Percentiles rank a stretch among this genome's conserved stretches.
These are phyloP conservation scores for Dipodomys merriami DNA, from an alignment of 2,113 vertebrate genomes.

Conservation along the genomic window DNA sequence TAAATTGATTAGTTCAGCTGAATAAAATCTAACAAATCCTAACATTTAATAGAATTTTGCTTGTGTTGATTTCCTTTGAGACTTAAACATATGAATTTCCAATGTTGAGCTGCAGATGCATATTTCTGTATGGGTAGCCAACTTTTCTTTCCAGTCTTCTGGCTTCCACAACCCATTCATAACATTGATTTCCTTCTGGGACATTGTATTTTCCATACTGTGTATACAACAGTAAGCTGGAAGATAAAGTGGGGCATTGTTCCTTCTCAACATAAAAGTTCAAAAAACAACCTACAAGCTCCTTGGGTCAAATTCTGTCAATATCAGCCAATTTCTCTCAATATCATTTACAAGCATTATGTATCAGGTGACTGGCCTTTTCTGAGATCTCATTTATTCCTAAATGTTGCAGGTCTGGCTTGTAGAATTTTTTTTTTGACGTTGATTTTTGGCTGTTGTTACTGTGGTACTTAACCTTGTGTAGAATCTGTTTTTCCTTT, in stretches of 20 bases:
- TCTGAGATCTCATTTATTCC: not conserved
- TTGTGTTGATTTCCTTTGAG: not conserved
- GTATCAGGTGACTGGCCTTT: not conserved
- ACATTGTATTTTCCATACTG: not conserved
- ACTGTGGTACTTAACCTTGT: not conserved
- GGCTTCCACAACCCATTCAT: not conserved
- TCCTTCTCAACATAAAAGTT: not conserved
- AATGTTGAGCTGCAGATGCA: not conserved
- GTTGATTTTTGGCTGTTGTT: not conserved
- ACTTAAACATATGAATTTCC: not conserved
- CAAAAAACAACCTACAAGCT: not conserved
- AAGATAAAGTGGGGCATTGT: not conserved
- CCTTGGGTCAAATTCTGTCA: not conserved
- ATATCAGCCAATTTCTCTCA: not conserved
- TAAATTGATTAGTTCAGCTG: conserved; percentile 5
- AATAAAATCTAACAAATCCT: conserved; percentile 20
- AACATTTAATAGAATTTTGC: not conserved
- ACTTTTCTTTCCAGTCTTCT: not conserved
- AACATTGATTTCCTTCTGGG: not conserved
- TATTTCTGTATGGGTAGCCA: not conserved
- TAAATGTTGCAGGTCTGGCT: not conserved
- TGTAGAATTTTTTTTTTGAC: not conserved
- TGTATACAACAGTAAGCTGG: accelerated
- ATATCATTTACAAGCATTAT: not conserved
- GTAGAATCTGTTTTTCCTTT: not conserved